Conservation (phyloP, 2,797 vertebrate genomes). For the Clangula hyemalis region DNA sequence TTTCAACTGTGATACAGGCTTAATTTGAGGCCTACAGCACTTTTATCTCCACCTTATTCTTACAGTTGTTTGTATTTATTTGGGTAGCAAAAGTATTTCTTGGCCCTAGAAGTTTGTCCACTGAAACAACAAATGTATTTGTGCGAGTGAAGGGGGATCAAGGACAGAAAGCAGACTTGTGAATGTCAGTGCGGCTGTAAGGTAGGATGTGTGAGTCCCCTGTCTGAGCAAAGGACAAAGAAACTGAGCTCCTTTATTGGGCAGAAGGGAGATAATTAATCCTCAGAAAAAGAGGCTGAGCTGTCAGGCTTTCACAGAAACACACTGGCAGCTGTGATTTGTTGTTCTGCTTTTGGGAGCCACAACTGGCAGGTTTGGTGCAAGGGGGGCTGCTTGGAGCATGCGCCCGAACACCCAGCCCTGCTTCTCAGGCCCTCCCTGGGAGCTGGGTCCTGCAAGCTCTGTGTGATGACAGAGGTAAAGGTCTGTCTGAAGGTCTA, state of each 20-base stretch:
- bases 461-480: background rate
- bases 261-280: constrained; percentile 52
- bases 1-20: background rate
- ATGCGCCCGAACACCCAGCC: fast-evolving
- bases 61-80: background rate
- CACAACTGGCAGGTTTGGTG: background rate
- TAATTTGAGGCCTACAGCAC: background rate
- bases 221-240: background rate
- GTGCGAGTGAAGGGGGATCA: background rate
- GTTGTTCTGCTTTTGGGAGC: background rate
- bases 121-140: background rate
- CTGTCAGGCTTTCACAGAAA: constrained; percentile 10
- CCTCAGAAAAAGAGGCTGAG: background rate
- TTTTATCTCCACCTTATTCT: background rate
- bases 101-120: background rate
- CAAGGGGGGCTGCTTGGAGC: background rate
- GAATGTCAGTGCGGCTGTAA: background rate
- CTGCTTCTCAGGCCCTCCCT: background rate
- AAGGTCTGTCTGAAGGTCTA: background rate
- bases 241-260: background rate
- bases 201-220: background rate
- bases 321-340: background rate
- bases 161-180: background rate
- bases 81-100: background rate
- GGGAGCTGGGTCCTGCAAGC: too few species aligned